Conservation (phyloP, 1,140 invertebrate species). For the Drosophila micromelanica region DNA sequence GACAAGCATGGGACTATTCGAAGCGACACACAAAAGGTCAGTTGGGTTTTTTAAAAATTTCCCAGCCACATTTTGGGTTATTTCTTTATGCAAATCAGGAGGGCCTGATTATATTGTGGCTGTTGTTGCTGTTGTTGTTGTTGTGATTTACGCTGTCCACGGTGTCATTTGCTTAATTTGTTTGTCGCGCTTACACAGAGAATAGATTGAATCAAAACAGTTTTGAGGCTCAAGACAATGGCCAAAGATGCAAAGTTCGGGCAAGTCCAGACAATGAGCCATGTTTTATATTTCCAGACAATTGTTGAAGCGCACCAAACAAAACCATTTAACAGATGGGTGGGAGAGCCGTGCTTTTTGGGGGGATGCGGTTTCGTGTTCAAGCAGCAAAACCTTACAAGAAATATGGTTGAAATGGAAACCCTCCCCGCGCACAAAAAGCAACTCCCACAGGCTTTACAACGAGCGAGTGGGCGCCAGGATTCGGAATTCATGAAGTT, state of each 20-base stretch:
- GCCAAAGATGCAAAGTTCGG: constrained; percentile 45
- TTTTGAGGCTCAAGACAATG: constrained; percentile 23
- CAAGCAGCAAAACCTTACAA: constrained; percentile 58
- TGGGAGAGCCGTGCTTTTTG: constrained; percentile 3
- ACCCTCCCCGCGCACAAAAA: constrained; percentile 35
- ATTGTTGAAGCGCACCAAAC: constrained; percentile 54
- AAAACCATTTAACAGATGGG: constrained; percentile 12
- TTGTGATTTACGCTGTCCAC: constrained; percentile 25
- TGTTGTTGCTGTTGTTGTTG: constrained; percentile 20
- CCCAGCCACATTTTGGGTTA: constrained; percentile 45
- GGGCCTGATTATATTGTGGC: constrained; percentile 54
- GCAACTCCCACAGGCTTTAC: constrained; percentile 18
- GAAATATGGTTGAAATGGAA: constrained; percentile 47
- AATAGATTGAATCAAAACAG: constrained; percentile 50
- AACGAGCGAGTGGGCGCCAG: constrained; percentile 3
- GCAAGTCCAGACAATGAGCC: constrained; percentile 36
- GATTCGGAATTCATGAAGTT: constrained; percentile 24
- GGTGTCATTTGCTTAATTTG: constrained; percentile 62
- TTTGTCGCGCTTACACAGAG: constrained; percentile 19
- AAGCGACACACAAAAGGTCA: constrained; percentile 53
- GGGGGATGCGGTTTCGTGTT: constrained; percentile 52
- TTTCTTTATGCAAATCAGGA: constrained; percentile 67
- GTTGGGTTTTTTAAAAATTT: constrained; percentile 48
- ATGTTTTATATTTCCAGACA: constrained; percentile 57
- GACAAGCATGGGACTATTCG: constrained; percentile 14